phyloP scores from a whole-genome alignment of 2,888 invertebrate species.

The Andrena fulva region DNA sequence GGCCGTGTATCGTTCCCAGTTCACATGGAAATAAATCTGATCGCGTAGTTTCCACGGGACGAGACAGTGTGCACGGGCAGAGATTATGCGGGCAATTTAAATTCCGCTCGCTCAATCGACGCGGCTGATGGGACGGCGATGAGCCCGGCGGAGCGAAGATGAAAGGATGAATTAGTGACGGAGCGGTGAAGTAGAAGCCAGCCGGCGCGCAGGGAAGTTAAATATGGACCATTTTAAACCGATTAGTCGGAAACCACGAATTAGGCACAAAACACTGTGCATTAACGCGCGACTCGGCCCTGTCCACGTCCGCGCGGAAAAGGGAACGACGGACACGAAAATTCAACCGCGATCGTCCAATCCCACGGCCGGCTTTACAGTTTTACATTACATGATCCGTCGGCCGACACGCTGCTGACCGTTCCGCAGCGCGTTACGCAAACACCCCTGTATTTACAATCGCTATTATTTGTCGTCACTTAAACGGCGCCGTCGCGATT shows the following conservation, averaged over 20 bases:
- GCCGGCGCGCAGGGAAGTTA: conserved; percentile 6
- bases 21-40: conserved; percentile 7
- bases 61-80: not conserved
- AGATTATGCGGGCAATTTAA: conserved; percentile 36
- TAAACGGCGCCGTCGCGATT: not conserved
- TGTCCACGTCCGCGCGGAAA: not conserved
- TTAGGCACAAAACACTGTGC: conserved; percentile 4
- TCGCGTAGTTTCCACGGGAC: conserved; percentile 20
- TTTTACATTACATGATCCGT: conserved; percentile 1
- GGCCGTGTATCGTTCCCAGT: not conserved
- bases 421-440: not conserved
- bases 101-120: conserved; percentile 21
- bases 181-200: conserved; percentile 2
- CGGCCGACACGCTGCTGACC: no score
- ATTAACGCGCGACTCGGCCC: not conserved
- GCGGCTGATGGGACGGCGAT: conserved; percentile 9
- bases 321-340: no score
- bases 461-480: conserved; percentile 2
- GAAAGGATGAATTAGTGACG: conserved; percentile 36
- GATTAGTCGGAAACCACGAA: conserved; percentile 3
- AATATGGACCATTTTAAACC: conserved; percentile 23
- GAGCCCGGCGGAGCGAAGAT: conserved; percentile 14
- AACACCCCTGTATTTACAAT: not conserved
- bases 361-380: not conserved
- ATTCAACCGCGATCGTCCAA: not conserved